These are phyloP conservation scores for Vulpes lagopus DNA, from an alignment of 2,113 vertebrate genomes.

Conservation along the genomic window DNA sequence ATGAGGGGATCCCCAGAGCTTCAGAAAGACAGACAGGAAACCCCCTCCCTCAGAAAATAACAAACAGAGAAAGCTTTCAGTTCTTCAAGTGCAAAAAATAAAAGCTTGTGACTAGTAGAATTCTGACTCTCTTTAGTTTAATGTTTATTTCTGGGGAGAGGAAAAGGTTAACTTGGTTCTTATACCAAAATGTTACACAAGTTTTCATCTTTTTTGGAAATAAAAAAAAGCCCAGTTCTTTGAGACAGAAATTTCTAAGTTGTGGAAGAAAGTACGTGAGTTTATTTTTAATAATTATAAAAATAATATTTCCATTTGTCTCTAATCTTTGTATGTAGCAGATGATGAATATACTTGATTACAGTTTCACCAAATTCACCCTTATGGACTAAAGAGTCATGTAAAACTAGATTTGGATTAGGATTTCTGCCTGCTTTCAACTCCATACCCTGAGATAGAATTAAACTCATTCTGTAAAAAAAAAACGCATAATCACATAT, in stretches of 20 bases:
- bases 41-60: slow-evolving; percentile 84
- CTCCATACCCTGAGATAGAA: slow-evolving; percentile 18
- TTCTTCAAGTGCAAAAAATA: slow-evolving; percentile 81
- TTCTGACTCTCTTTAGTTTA: slow-evolving; percentile 75
- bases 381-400: background rate
- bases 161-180: slow-evolving; percentile 75
- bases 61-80: slow-evolving; percentile 75
- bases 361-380: background rate
- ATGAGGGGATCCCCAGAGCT: slow-evolving; percentile 80
- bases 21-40: slow-evolving; percentile 81
- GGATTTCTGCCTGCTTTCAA: slow-evolving; percentile 33
- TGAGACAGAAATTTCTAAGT: slow-evolving; percentile 45
- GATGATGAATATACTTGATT: background rate
- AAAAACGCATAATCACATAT: background rate
- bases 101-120: slow-evolving; percentile 80
- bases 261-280: slow-evolving; percentile 34
- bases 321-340: background rate
- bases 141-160: slow-evolving; percentile 76
- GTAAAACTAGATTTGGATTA: slow-evolving; percentile 50
- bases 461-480: slow-evolving; percentile 49
- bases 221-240: slow-evolving; percentile 62
- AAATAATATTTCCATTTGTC: background rate
- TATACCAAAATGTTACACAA: slow-evolving; percentile 10
- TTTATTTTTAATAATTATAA: slow-evolving; percentile 50
- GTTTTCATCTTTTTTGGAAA: slow-evolving; percentile 62